These are phyloP conservation scores for Magallana ariakensis DNA, from an alignment of 1,140 invertebrate genomes.

Conservation along the genomic window DNA sequence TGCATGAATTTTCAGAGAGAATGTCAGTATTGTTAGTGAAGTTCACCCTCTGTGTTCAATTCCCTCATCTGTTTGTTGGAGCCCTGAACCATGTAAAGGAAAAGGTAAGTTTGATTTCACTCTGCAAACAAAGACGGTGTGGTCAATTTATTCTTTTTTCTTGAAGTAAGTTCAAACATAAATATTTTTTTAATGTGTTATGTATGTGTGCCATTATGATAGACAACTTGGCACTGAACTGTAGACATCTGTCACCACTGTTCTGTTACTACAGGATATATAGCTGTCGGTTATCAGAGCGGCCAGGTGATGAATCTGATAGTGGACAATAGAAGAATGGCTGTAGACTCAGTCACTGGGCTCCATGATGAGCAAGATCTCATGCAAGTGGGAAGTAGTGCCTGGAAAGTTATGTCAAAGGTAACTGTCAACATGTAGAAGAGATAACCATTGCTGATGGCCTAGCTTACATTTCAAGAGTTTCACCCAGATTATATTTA, in stretches of 20 bases:
- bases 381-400: neutral
- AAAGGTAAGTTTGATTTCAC: neutral
- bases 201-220: too few relatives aligned
- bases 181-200: too few relatives aligned
- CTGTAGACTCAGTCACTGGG: neutral
- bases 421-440: neutral
- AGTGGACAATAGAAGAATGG: neutral
- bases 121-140: too few relatives aligned
- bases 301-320: neutral
- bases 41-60: neutral
- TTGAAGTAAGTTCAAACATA: too few relatives aligned
- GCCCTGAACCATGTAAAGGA: neutral
- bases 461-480: too few relatives aligned
- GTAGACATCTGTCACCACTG: too few relatives aligned
- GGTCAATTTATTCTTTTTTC: too few relatives aligned
- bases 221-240: too few relatives aligned
- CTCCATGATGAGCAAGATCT: neutral
- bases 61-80: neutral
- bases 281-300: neutral
- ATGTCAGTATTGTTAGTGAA: conserved; percentile 13
- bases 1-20: neutral
- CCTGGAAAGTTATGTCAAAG: conserved; percentile 16
- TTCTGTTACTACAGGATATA: neutral
- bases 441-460: too few relatives aligned
- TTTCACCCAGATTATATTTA: too few relatives aligned